A percentile compares a stretch with the other conserved stretches of the same genome.
phyloP scores from a whole-genome alignment of 2,888 invertebrate genomes.

The Idaea straminata region DNA sequence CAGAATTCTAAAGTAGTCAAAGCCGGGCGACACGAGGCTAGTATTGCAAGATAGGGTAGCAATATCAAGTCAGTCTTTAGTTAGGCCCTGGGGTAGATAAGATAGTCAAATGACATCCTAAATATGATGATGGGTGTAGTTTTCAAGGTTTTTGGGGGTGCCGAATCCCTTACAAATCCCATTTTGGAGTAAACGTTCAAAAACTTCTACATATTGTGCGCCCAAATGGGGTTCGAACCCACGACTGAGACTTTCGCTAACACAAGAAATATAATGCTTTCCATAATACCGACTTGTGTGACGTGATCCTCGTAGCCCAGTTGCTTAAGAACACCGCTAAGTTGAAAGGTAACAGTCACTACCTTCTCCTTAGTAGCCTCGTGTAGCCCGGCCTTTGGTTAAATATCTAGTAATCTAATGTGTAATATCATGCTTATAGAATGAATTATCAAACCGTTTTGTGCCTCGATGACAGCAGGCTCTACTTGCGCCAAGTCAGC shows the following conservation, averaged over 20 bases:
- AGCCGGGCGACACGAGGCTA: constrained; percentile 7
- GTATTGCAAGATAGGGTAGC: background rate
- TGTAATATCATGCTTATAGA: constrained; percentile 34
- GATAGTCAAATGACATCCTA: no score
- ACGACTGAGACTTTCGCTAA: no score
- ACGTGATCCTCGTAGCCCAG: no score
- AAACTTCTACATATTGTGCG: no score
- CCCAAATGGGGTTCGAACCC: no score
- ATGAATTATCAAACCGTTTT: constrained; percentile 86
- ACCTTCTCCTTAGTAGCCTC: background rate
- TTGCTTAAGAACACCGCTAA: no score
- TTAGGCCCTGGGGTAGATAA: background rate
- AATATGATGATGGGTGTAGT: background rate
- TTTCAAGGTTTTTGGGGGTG: background rate
- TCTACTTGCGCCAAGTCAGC: constrained; percentile 98
- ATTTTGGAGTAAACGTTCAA: no score
- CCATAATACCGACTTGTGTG: no score
- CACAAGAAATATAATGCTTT: no score
- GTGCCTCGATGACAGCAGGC: constrained; percentile 99
- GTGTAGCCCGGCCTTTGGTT: background rate
- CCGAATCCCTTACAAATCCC: no score
- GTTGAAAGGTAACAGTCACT: background rate
- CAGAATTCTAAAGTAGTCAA: constrained; percentile 8
- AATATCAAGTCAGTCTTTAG: no score
- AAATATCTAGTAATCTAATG: constrained; percentile 7